Evolutionary conservation across 64 coral and sea anemone species (phyloP), one percentile per base, ranked within the genome.

Genomic region (Acropora tenuis): DNA sequence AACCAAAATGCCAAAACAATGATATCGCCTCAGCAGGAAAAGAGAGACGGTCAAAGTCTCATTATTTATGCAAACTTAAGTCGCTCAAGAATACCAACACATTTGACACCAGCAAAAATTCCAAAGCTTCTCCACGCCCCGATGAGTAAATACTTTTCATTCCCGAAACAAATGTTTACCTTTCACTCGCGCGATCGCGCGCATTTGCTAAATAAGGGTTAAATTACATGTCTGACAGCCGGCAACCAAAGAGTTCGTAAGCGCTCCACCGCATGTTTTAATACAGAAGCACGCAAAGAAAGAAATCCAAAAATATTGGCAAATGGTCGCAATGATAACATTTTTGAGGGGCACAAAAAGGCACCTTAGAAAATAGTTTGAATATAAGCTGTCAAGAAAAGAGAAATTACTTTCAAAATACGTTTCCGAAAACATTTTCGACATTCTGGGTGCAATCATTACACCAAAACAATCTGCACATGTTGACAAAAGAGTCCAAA

Each of bases 31-130:
- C 30, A 72, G 43, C 47, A 6, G 49, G 82, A 17, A 59, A 44
- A 50, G 82, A 19, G 47, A 61, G 61, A 69, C 82, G 72, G 65
- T 71, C 17, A 69, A 91, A 47, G 60, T 42, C 46, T 69, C 47
- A 79, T 79, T 91, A 82, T 10, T 91, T 91, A 91, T 91, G 90
- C 90, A 91, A 91, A 91, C 69, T 76, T 84, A 52, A 83, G 83
- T 77, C 48, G 80, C 88, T 80, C 43, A 44, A 84, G 58, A 63
- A 85, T 75, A 84, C 82, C 68, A 85, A 84, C 80, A 84, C 90
- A 83, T 80, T 75, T 79, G 78, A 82, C 63, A 71, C 66, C 80
- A 93, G 44, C 46, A 50, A 71, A 83, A 78, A 83, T 93, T 82
- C 91, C 68, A 93, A 46, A 16, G 75, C 43, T 44, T 87, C 77